Conservation (phyloP, 2,113 vertebrate species). For the Ondatra zibethicus region DNA sequence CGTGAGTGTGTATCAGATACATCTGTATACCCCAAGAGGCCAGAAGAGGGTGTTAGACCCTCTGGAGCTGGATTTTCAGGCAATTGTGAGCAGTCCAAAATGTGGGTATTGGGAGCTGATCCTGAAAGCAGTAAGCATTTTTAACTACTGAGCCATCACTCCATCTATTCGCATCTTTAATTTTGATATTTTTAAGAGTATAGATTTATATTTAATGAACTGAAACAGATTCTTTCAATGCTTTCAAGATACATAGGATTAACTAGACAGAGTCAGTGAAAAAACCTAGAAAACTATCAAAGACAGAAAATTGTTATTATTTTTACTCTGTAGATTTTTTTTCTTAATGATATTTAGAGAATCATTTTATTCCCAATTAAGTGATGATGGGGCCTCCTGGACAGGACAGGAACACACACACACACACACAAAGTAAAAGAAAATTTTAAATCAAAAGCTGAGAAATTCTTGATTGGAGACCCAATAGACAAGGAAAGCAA, state of each 20-base stretch:
- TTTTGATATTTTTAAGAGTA: background rate
- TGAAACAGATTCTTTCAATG: background rate
- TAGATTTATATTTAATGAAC: background rate
- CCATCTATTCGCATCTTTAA: background rate
- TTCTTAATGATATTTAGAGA: background rate
- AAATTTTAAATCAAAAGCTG: background rate
- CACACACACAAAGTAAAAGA: background rate
- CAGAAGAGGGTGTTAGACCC: background rate
- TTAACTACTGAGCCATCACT: background rate
- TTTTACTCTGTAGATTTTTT: background rate
- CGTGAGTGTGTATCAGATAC: background rate
- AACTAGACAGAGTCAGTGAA: background rate
- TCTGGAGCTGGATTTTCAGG: background rate
- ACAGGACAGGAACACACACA: background rate
- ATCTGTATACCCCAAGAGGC: background rate
- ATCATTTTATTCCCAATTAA: background rate
- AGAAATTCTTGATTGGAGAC: background rate
- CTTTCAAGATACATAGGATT: background rate
- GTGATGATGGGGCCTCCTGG: background rate
- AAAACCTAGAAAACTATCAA: background rate
- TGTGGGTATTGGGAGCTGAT: background rate
- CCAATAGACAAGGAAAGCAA: background rate
- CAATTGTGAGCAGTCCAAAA: background rate
- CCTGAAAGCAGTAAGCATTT: background rate
- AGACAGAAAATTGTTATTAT: background rate